Conservation (phyloP, 2,113 vertebrate species). For the Eudorcas thomsonii region DNA sequence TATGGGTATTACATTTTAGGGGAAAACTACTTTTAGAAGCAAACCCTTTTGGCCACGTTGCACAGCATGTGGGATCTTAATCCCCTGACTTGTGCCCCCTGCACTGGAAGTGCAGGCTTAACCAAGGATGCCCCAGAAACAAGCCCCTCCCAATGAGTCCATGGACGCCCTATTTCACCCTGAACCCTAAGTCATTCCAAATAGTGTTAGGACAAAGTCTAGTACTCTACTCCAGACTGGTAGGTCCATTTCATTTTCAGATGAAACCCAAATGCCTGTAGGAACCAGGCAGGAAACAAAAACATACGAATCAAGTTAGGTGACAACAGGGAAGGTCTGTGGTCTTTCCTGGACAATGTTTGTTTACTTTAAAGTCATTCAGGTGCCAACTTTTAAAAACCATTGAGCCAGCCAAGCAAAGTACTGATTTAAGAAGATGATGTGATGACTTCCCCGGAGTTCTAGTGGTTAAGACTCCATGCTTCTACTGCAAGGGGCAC, state of each 20-base stretch:
- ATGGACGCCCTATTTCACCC: neutral
- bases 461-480: neutral
- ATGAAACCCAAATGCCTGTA: neutral
- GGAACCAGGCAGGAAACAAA: neutral
- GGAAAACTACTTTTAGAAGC: neutral
- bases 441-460: neutral
- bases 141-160: neutral
- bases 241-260: neutral
- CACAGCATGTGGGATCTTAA: neutral
- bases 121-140: neutral
- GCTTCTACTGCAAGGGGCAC: neutral
- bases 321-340: neutral
- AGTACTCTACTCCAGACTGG: neutral
- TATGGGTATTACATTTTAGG: neutral
- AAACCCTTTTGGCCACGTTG: neutral
- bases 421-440: neutral
- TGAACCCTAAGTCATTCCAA: neutral
- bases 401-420: neutral
- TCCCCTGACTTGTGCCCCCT: neutral
- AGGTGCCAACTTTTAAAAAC: neutral
- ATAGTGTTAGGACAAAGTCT: neutral
- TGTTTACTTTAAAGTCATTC: neutral
- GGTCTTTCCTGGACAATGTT: neutral
- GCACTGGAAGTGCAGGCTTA: neutral
- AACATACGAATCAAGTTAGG: neutral